Percentiles rank a stretch among this genome's conserved stretches.
phyloP scores from a whole-genome alignment of 2,113 vertebrate species.

The Todiramphus chloris region DNA sequence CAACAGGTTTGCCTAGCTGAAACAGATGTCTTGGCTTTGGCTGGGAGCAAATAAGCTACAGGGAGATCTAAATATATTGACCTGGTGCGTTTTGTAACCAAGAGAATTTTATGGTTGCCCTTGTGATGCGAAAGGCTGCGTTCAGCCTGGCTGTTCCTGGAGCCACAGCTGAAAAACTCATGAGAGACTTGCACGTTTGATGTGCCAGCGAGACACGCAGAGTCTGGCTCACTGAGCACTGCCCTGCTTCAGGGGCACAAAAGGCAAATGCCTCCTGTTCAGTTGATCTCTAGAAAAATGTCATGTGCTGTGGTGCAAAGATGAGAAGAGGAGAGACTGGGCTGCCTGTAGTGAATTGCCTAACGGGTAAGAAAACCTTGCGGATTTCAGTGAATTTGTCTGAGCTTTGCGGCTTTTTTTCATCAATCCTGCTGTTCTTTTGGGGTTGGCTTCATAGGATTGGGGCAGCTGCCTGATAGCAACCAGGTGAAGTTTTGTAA shows the following conservation, averaged over 20 bases:
- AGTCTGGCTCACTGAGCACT: fast-evolving
- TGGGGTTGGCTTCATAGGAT: not conserved
- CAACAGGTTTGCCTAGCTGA: conserved; percentile 5
- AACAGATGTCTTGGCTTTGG: not conserved
- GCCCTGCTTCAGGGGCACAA: not conserved
- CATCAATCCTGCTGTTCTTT: not conserved
- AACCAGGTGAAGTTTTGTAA: not conserved
- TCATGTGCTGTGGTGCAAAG: not conserved
- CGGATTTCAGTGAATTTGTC: not conserved
- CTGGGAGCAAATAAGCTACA: not conserved
- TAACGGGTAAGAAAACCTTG: not conserved
- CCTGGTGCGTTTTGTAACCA: not conserved
- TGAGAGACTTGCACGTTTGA: fast-evolving
- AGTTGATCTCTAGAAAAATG: not conserved
- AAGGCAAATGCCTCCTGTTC: not conserved
- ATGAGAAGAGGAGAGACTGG: not conserved
- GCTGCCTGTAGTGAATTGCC: not conserved
- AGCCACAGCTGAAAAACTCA: not conserved
- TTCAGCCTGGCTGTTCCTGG: not conserved
- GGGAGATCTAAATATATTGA: not conserved
- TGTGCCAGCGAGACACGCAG: not conserved
- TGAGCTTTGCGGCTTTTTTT: not conserved
- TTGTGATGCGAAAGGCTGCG: not conserved
- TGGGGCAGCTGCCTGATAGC: not conserved
- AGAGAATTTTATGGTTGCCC: not conserved